Base-by-base conservation (phyloP, 2,113 vertebrate genomes). In the Lamprologus lemairii region DNA sequence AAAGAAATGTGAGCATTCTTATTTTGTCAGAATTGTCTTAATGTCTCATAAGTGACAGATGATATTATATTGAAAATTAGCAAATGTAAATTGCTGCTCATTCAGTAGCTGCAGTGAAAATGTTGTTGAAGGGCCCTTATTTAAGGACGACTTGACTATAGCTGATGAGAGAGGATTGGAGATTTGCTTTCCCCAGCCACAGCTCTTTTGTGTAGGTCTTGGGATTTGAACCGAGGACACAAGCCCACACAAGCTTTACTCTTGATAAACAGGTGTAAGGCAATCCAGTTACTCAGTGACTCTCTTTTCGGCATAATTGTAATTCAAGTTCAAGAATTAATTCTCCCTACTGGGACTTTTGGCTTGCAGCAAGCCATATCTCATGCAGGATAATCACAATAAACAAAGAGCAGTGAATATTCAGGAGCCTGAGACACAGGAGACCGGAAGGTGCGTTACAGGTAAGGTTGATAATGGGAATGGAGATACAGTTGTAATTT, bases 191-290 rank as follows among this genome's bases (percentile, higher is more conserved):
- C 37, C 84, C 42, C 35, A 54, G 54, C 14, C 42, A 58, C 35
- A 73, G 45, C 84, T 81, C 19, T 79, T 58, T 23, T 19, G 4
- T 19, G 60, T 55, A 35, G 37, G 81, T 82, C 33, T 21, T 33
- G 5, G 82, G 88, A 91, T 92, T 85, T 88, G 55, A 88, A 91
- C 23, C 3, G n/a, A 68, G 79, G 82, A 89, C 84, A 37, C 47
- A 17, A 68, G 23, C 42, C 79, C 13, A 28, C 78, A 55, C 73
- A 45, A 26, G 33, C 88, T 84, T 65, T 8, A 79, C 54, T 7
- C 57, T 85, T 86, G 81, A 87, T 82, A 88, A 73, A 68, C 81
- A 89, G 89, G 91, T 91, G 80, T 84, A 89, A 87, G 45, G 80
- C 80, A 81, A 26, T 16, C 65, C 28, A 91, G 86, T 93, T 80